These are phyloP conservation scores for Laothoe populi DNA, from an alignment of 2,888 invertebrate species.

Conservation along the genomic window DNA sequence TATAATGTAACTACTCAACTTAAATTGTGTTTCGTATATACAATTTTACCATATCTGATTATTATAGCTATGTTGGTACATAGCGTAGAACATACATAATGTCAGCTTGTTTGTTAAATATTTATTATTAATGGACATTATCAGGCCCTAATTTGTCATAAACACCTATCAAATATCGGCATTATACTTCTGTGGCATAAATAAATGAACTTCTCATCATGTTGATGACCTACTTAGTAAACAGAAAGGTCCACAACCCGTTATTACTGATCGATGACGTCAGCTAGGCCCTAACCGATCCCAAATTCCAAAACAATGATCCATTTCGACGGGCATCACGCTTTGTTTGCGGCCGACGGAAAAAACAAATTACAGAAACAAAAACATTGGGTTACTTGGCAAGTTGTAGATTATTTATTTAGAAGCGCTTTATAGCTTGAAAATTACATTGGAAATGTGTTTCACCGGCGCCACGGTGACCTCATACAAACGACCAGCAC, in stretches of 20 bases:
- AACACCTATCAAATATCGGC: too few relatives aligned
- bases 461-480: constrained; percentile 34
- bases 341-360: constrained; percentile 36
- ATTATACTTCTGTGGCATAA: too few relatives aligned
- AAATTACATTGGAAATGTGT: constrained; percentile 33
- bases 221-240: constrained; percentile 23
- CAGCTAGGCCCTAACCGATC: constrained; percentile 47
- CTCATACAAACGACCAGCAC: constrained; percentile 28
- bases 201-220: neutral
- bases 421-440: constrained; percentile 22
- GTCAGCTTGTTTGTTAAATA: too few relatives aligned
- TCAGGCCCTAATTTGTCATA: too few relatives aligned
- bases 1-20: too few relatives aligned
- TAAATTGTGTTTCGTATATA: too few relatives aligned
- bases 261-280: constrained; percentile 46
- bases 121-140: too few relatives aligned
- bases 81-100: too few relatives aligned
- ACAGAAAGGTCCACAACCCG: constrained; percentile 34
- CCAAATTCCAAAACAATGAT: constrained; percentile 52
- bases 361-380: constrained; percentile 22
- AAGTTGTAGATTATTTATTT: constrained; percentile 16
- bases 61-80: too few relatives aligned
- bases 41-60: too few relatives aligned
- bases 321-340: constrained; percentile 46
- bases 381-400: constrained; percentile 6